A percentile compares a stretch with the other conserved stretches of the same genome.
phyloP scores from a whole-genome alignment of 2,113 vertebrate genomes.

The Prolemur simus region DNA sequence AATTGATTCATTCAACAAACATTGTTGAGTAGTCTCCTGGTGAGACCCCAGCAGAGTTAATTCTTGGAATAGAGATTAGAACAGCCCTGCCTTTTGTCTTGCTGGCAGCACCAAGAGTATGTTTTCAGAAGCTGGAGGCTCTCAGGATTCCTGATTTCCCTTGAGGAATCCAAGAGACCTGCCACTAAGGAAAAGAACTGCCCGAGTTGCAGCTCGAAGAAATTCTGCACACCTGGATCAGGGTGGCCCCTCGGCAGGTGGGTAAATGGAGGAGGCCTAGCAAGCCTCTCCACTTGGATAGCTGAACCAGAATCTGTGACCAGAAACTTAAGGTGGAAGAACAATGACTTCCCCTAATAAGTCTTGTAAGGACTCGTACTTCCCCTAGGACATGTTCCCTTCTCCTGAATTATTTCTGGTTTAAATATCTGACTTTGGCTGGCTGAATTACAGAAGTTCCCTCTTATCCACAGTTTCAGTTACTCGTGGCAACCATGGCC shows the following conservation, averaged over 20 bases:
- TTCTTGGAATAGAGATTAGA: not conserved
- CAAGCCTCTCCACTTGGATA: not conserved
- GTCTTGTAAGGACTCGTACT: not conserved
- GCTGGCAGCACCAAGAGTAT: not conserved
- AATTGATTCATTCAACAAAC: not conserved
- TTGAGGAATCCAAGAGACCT: not conserved
- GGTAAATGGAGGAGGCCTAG: rapidly evolving
- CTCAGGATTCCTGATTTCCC: not conserved
- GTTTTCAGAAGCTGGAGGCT: not conserved
- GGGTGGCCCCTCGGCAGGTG: not conserved
- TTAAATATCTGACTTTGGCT: not conserved
- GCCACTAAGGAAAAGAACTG: not conserved
- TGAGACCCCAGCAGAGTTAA: not conserved
- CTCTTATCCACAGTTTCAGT: not conserved
- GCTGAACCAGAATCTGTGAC: not conserved
- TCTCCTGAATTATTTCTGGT: not conserved
- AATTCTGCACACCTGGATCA: not conserved
- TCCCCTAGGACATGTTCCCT: not conserved
- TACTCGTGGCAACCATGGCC: not conserved
- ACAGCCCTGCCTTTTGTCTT: not conserved
- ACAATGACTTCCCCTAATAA: not conserved
- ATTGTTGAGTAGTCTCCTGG: not conserved
- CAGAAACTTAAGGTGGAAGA: not conserved
- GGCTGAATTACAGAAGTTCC: not conserved
- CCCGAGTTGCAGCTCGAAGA: not conserved